Conservation (phyloP, 1,140 invertebrate species). For the Adelges cooleyi region DNA sequence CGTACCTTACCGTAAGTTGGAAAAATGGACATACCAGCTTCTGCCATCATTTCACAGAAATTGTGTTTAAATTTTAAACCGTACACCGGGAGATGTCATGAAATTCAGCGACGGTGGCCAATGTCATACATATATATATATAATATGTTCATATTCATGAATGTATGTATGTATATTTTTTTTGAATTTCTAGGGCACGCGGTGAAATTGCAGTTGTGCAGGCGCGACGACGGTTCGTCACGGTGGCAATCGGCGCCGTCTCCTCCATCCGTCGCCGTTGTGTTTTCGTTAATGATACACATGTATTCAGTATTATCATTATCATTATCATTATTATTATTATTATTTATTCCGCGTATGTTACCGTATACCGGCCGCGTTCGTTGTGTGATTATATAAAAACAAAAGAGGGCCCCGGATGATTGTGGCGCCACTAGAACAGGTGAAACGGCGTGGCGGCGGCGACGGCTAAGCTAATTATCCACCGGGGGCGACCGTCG, state of each 20-base stretch:
- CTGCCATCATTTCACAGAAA: neutral
- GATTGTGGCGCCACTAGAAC: neutral
- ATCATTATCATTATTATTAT: neutral
- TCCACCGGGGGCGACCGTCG: neutral
- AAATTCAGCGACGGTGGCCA: neutral
- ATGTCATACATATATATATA: no score
- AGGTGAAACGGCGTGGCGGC: conserved; percentile 4
- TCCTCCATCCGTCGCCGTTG: neutral
- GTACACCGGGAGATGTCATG: neutral
- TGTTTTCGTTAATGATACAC: neutral
- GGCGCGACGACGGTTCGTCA: neutral
- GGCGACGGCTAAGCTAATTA: neutral
- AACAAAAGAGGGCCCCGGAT: conserved; percentile 3
- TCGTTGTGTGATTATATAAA: neutral
- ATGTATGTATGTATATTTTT: no score
- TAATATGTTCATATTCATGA: no score
- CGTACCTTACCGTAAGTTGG: no score
- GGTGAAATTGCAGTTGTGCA: conserved; percentile 17
- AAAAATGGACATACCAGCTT: neutral
- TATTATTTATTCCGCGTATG: neutral
- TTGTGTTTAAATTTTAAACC: neutral
- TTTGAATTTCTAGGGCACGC: conserved; percentile 19
- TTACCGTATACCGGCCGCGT: neutral
- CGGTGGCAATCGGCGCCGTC: neutral
- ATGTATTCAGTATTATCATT: neutral